Evolutionary conservation across 2,888 invertebrate genomes (phyloP), one percentile per base, ranked within the genome.

Genomic region (Anoplius nigerrimus): DNA sequence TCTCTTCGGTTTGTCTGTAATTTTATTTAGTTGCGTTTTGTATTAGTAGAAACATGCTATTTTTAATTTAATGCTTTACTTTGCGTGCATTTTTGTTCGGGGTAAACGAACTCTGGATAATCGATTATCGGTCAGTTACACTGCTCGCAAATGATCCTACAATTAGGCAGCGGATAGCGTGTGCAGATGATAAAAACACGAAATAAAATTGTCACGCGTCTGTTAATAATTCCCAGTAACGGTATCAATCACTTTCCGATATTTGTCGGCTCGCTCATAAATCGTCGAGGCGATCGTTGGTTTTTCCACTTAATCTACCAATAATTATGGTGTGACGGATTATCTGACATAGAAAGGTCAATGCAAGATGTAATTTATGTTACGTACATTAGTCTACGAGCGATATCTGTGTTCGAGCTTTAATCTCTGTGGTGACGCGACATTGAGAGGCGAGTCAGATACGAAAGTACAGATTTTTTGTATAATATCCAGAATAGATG

Each of bases 1-100:
- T 97, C 90, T 98, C 98, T 81, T 94, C 92, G 48, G 94, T 94
- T 90, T 97, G 97, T 61, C 95, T 94, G 79, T 5, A 86, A 84
- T 67, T 68, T 20, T 48, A 45, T 62, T 66, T 59, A 11, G 6
- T 27, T n/a, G n/a, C n/a, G n/a, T n/a, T n/a, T n/a, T n/a, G n/a
- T n/a, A n/a, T n/a, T n/a, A n/a, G n/a, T n/a, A n/a, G n/a, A n/a
- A n/a, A n/a, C n/a, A n/a, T n/a, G n/a, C n/a, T 34, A 34, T 5
- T 34, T 34, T 6, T 24, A 24, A 24, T 24, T 6, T 24, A 6
- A 34, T 6, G 11, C 34, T 1, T 34, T 13, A 34, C 11, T 34
- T 1, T 34, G 11, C 34, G 11, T 13, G 8, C 34, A 13, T 8
- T 13, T 34, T 6, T n/a, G n/a, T n/a, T n/a, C n/a, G n/a, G n/a